Base-by-base conservation (phyloP, 35 echinoderm and acorn worm genomes). In the Nesometra sesokonis region DNA sequence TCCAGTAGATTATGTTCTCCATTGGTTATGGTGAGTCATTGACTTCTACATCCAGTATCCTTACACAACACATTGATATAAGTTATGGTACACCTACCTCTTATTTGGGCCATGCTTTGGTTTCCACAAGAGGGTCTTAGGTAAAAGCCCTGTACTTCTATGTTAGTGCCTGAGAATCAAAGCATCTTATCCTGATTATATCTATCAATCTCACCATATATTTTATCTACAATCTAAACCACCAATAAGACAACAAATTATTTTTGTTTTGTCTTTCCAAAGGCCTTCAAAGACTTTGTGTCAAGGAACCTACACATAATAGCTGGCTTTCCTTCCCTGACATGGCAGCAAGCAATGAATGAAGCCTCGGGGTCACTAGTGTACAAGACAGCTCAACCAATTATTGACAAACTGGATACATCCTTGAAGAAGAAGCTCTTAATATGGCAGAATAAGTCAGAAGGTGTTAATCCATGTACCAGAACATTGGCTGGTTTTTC, bases 271-370 rank as follows among this genome's bases (percentile, higher is more conserved):
- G 19, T 67, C 13, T 77, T 67, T 90, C 33, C 52, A n/a, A n/a
- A 92, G 85, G 77, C 40, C 17, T 92, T 93, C 78, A 86, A 78
- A 32, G 82, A 88, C 13, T 99, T 99, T 79, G 83, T 99, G 32
- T 89, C 90, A 15, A 77, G 90, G 57, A 87, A 86, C 76, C 78
- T 94, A 19, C 93, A 99, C 88, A 83, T 99, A 77, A 85, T 99
- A 36, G 88, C 84, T 47, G 78, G 83, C 30, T 92, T 82, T 35
- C 96, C 96, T 17, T 67, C 87, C 30, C 84, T 94, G 27, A 88
- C 90, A 17, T 94, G 87, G 88, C 96, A 99, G 85, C 92, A 94
- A 78, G 96, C 96, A 23, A 84, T 89, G 32, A 99, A 99, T 86
- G 90, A 94, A 47, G 89, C 95, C 21, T 85, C 91, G 8, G 78